These are phyloP conservation scores for Danionella cerebrum DNA, from an alignment of 2,113 vertebrate species.

Conservation along the genomic window DNA sequence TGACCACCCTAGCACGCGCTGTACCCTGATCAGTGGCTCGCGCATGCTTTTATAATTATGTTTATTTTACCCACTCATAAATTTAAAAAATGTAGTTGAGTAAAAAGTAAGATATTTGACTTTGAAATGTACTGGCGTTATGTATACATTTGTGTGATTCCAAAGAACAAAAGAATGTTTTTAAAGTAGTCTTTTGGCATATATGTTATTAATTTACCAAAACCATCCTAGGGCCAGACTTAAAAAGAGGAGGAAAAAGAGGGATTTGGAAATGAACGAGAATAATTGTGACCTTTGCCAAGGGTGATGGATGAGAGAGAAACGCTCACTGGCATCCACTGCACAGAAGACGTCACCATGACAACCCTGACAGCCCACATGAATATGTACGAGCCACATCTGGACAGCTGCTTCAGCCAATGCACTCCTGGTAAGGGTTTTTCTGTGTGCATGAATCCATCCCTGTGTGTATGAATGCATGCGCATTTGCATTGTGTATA, in stretches of 20 bases:
- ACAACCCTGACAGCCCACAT: slow-evolving; percentile 41
- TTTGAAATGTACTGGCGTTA: no score
- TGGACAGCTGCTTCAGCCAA: slow-evolving; percentile 41
- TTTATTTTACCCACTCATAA: no score
- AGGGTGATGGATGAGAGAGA: slow-evolving; percentile 56
- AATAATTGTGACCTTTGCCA: slow-evolving; percentile 67
- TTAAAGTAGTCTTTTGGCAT: not conserved
- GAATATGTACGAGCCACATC: slow-evolving; percentile 45
- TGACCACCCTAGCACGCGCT: no score
- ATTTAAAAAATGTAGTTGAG: no score
- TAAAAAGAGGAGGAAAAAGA: slow-evolving; percentile 14
- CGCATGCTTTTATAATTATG: no score
- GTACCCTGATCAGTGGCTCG: no score
- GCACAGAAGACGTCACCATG: slow-evolving; percentile 40
- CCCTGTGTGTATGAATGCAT: not conserved
- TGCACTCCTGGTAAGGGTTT: slow-evolving; percentile 21
- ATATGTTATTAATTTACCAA: slow-evolving; percentile 29
- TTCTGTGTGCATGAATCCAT: not conserved
- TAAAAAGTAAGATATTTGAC: no score
- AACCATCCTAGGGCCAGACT: slow-evolving; percentile 25
- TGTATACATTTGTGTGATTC: not conserved
- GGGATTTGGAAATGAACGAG: slow-evolving; percentile 54
- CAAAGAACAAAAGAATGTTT: not conserved
- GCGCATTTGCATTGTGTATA: not conserved
- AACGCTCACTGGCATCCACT: slow-evolving; percentile 48